Conservation (phyloP, 2,797 vertebrate species). For the Hydrophis major region DNA sequence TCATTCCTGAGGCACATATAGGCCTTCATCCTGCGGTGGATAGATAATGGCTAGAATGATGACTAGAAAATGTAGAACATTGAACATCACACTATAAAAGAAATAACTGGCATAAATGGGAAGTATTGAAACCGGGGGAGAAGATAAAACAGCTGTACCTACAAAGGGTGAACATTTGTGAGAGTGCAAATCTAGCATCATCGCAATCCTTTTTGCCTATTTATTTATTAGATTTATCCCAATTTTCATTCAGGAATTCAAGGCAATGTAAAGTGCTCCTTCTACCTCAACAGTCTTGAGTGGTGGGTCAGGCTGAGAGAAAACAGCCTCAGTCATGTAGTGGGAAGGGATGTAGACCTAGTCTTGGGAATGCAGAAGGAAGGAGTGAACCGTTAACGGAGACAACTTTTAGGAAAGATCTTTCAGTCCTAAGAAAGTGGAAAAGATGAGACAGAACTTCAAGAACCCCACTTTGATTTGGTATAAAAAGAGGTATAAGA, state of each 20-base stretch:
- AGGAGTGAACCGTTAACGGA: neutral
- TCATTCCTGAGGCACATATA: neutral
- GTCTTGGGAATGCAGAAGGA: neutral
- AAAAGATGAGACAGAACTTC: neutral
- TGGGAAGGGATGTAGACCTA: neutral
- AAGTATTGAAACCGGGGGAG: neutral
- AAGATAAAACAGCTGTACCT: neutral
- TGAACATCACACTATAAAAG: neutral
- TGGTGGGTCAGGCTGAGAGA: neutral
- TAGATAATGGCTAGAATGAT: neutral
- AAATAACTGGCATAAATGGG: neutral
- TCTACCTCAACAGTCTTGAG: neutral
- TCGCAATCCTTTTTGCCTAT: neutral
- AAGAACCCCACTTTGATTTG: neutral
- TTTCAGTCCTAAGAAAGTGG: neutral
- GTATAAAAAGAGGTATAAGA: neutral
- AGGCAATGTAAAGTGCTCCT: neutral
- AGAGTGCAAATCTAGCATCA: neutral
- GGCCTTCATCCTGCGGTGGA: neutral
- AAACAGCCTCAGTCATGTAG: neutral
- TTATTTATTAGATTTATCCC: neutral
- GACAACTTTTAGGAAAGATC: neutral
- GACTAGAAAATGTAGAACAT: neutral
- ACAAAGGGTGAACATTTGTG: neutral
- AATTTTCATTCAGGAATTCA: neutral